These are phyloP conservation scores for Vanessa cardui DNA, from an alignment of 2,888 invertebrate species.

Conservation along the genomic window DNA sequence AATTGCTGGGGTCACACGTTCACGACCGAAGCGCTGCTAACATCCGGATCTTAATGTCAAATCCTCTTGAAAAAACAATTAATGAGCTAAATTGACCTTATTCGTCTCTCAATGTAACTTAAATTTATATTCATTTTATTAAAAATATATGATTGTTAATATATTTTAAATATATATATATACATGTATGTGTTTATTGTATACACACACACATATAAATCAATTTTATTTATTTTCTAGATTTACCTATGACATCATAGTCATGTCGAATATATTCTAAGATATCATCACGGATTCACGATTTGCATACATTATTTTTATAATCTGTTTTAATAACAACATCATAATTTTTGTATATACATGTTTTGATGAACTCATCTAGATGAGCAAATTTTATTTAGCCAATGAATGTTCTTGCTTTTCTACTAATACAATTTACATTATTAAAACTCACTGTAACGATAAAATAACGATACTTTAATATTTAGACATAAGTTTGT, in stretches of 20 bases:
- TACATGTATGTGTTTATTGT: no score
- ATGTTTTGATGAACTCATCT: neutral
- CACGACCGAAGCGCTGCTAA: neutral
- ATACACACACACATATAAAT: no score
- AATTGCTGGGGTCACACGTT: constrained; percentile 2
- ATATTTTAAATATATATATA: no score
- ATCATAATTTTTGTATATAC: neutral
- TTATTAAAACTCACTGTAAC: neutral
- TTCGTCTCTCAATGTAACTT: neutral
- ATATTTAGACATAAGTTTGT: neutral
- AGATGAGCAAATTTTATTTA: neutral
- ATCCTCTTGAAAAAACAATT: neutral
- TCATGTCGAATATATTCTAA: constrained; percentile 14
- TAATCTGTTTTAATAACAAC: neutral
- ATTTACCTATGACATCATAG: constrained; percentile 29
- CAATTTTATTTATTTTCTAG: constrained; percentile 13
- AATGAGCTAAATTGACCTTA: neutral
- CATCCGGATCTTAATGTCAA: constrained; percentile 8
- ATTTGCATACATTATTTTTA: constrained; percentile 17
- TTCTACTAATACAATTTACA: neutral
- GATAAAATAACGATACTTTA: neutral
- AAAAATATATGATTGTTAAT: no score
- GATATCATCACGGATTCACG: constrained; percentile 29
- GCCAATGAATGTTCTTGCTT: neutral
- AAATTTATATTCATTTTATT: neutral